phyloP scores from a whole-genome alignment of 2,888 invertebrate species.

The Tipula helvola region DNA sequence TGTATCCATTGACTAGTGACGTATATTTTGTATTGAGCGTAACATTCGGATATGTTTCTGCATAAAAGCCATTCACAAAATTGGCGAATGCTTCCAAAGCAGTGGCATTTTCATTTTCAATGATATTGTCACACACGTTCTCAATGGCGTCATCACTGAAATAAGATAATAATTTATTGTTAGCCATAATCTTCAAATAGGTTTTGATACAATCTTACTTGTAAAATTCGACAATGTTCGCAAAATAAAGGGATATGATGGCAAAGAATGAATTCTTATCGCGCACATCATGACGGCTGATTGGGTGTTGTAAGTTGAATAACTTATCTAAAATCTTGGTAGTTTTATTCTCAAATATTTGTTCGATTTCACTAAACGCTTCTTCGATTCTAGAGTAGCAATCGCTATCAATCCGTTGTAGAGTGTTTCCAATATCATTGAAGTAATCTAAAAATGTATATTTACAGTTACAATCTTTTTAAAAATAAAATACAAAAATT shows the following conservation, averaged over 20 bases:
- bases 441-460: background rate
- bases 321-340: background rate
- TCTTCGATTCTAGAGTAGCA: background rate
- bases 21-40: background rate
- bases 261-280: background rate
- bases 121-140: background rate
- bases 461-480: background rate
- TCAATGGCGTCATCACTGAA: background rate
- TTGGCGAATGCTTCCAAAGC: background rate
- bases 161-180: background rate
- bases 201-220: background rate
- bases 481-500: background rate
- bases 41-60: background rate
- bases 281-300: background rate
- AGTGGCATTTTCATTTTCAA: background rate
- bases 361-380: background rate
- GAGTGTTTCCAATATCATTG: background rate
- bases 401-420: background rate
- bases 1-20: background rate
- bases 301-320: background rate
- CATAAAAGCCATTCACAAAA: background rate
- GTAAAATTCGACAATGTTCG: background rate
- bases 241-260: background rate
- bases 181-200: background rate
- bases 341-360: background rate